Evolutionary conservation across 2,113 vertebrate genomes (phyloP), one percentile per base, ranked within the genome.

Genomic region (Ranitomeya variabilis): DNA sequence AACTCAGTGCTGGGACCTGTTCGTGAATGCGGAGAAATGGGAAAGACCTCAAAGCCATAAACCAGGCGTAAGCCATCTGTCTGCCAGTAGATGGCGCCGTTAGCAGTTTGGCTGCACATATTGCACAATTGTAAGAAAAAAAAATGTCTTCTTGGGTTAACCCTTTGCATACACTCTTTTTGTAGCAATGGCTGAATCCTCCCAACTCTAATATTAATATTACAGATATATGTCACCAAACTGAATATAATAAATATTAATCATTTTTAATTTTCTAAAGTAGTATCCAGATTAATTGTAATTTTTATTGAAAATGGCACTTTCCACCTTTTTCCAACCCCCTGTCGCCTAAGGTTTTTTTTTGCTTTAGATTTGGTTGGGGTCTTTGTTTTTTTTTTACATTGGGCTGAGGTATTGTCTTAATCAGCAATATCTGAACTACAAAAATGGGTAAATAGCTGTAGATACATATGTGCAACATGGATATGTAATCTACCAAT

Each of bases 71-170:
- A 59, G 10, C 62, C 81, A 8, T 16, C 14, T 59, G 59, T 60
- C 54, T 64, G 54, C 87, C 87, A 89, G 87, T 79, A 89, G 87
- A 69, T 89, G 87, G 87, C 57, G 62, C 51, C 85, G 60, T 62
- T 67, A 85, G 73, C 87, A 89, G 73, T 85, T 89, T 85, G 82
- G 73, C 87, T 37, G 37, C 3, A 10, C 51, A 26, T 69, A 31
- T 62, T 74, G 52, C 26, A 62, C 31, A 76, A 55, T 37, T n/a
- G 9, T 5, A 60, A 37, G 19, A 54, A 74, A 80, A 60, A 37
- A 31, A 64, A 74, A 80, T 14, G 21, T 54, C 26, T 21, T 60
- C 0, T 51, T 60, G 16, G 26, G 8, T 87, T 87, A 87, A 87
- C 86, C 55, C 64, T 81, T 87, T 57, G 12, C 23, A 11, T 12